These are phyloP conservation scores for Lordiphosa collinella DNA, from an alignment of 1,140 invertebrate genomes.

Conservation along the genomic window DNA sequence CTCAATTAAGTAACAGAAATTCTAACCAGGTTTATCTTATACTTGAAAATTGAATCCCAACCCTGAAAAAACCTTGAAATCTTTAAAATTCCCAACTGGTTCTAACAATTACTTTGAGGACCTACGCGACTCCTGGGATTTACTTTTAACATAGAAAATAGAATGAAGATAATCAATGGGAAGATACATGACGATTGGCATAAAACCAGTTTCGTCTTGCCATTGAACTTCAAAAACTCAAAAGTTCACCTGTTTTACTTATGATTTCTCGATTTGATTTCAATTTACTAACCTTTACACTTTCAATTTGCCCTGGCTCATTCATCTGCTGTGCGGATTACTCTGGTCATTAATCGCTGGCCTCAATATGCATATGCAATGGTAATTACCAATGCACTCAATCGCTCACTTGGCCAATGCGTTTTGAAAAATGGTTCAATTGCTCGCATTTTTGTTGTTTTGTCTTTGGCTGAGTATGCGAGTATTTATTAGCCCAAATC, in stretches of 20 bases:
- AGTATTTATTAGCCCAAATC: conserved; percentile 60
- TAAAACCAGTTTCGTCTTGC: conserved; percentile 5
- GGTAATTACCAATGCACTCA: conserved; percentile 28
- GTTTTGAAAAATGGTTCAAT: conserved; percentile 61
- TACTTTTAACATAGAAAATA: too few species aligned
- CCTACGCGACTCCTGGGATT: too few species aligned
- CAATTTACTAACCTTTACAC: conserved; percentile 4
- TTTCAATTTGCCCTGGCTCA: background rate
- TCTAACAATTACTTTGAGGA: too few species aligned
- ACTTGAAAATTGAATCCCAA: too few species aligned
- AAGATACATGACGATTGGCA: background rate
- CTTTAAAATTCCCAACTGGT: too few species aligned
- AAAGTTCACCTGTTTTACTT: conserved; percentile 7
- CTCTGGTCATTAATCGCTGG: too few species aligned
- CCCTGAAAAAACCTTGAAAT: too few species aligned
- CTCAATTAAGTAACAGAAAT: too few species aligned
- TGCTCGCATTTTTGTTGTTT: conserved; percentile 33
- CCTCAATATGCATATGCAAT: too few species aligned
- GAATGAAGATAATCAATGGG: too few species aligned
- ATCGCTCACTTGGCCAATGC: conserved; percentile 47
- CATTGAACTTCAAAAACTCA: conserved; percentile 9
- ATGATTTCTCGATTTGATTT: conserved; percentile 8
- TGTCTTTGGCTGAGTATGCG: conserved; percentile 12
- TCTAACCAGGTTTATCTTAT: too few species aligned
- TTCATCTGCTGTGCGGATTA: background rate